A percentile compares a stretch with the other conserved stretches of the same genome.
Conservation (phyloP, 2,888 invertebrate species). For the Xestia rhomboidea region DNA sequence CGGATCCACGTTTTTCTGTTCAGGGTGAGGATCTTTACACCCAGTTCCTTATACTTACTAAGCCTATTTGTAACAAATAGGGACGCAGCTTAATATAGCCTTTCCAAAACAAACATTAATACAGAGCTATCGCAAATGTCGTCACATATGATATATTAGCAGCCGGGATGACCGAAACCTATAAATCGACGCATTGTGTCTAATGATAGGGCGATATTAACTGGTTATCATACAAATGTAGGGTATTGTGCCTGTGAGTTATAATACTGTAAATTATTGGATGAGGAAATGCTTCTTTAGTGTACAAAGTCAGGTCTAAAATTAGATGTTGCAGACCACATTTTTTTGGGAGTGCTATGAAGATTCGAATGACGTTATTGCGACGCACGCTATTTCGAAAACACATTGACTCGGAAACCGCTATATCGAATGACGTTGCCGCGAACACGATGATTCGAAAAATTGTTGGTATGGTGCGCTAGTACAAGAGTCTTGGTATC, state of each 20-base stretch:
- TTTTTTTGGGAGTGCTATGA: too few species aligned
- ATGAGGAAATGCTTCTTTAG: neutral
- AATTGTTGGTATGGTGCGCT: too few species aligned
- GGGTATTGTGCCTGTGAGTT: slow-evolving; percentile 8
- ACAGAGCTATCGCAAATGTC: slow-evolving; percentile 27
- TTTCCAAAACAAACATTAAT: slow-evolving; percentile 36
- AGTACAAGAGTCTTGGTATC: too few species aligned
- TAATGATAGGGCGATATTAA: slow-evolving; percentile 14
- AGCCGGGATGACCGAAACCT: slow-evolving; percentile 37
- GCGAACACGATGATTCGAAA: too few species aligned
- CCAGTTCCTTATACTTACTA: neutral
- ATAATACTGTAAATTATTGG: neutral
- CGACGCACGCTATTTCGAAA: too few species aligned
- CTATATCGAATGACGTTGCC: too few species aligned
- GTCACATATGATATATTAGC: slow-evolving; percentile 40
- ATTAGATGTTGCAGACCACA: too few species aligned
- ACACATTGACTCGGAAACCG: too few species aligned
- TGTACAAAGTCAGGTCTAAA: neutral
- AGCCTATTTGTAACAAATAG: neutral
- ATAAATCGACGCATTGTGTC: slow-evolving; percentile 51
- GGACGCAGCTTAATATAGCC: neutral
- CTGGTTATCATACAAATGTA: slow-evolving; percentile 25
- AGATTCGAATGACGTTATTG: too few species aligned
- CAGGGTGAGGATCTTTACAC: neutral
- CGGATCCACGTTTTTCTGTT: neutral